Percentiles rank a stretch among this genome's conserved stretches.
Conservation (phyloP, 2,113 vertebrate genomes). For the Dicerorhinus sumatrensis region DNA sequence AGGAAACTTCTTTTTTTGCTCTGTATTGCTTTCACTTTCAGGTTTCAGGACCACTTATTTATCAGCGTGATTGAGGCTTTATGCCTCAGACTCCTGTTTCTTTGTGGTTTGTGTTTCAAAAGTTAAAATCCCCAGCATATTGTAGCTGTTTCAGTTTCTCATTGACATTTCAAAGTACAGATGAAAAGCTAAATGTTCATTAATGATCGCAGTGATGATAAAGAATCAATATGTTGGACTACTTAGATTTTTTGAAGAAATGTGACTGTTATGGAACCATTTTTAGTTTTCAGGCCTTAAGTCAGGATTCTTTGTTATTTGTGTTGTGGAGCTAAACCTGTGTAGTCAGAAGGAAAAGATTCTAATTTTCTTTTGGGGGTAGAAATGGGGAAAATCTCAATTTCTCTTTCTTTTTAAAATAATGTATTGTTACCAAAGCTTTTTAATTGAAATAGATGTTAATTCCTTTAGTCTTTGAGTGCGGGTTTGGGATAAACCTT, state of each 20-base stretch:
- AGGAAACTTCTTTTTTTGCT: slow-evolving; percentile 75
- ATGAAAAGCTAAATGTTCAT: slow-evolving; percentile 66
- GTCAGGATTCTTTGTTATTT: slow-evolving; percentile 57
- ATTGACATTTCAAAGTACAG: slow-evolving; percentile 58
- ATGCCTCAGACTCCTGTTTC: slow-evolving; percentile 58
- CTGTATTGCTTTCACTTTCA: slow-evolving; percentile 79
- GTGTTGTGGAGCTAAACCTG: slow-evolving; percentile 18
- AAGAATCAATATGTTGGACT: slow-evolving; percentile 49
- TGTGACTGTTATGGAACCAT: slow-evolving; percentile 34
- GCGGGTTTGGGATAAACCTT: slow-evolving; percentile 66
- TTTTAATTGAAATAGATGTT: slow-evolving; percentile 69
- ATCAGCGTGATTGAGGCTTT: slow-evolving; percentile 34
- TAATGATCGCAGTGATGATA: slow-evolving; percentile 46
- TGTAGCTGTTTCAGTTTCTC: slow-evolving; percentile 62
- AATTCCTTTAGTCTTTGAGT: slow-evolving; percentile 62
- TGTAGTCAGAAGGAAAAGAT: slow-evolving; percentile 46
- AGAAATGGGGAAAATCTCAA: slow-evolving; percentile 43
- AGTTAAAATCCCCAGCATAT: slow-evolving; percentile 69
- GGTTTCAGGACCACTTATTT: slow-evolving; percentile 71
- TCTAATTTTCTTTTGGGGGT: slow-evolving; percentile 65
- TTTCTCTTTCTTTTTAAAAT: slow-evolving; percentile 42
- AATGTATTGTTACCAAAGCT: slow-evolving; percentile 55
- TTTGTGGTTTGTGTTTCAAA: slow-evolving; percentile 74
- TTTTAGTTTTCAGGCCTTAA: slow-evolving; percentile 67
- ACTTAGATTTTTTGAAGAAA: neutral